These are phyloP conservation scores for Calephelis perditalis DNA, from an alignment of 2,888 invertebrate genomes.

Conservation along the genomic window DNA sequence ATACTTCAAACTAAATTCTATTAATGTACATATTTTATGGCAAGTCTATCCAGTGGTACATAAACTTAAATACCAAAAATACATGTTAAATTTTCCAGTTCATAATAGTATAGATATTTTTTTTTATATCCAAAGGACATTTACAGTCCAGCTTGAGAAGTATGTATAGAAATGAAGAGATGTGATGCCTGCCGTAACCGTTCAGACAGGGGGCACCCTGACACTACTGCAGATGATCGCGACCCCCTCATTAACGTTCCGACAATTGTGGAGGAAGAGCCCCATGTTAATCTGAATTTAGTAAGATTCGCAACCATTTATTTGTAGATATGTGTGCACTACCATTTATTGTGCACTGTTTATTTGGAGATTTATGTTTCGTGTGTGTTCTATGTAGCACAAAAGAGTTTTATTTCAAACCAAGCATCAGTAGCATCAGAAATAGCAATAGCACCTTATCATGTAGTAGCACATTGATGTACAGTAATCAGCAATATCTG, in stretches of 20 bases:
- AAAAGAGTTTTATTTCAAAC: too few species aligned
- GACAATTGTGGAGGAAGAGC: slow-evolving; percentile 55
- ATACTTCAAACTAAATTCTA: too few species aligned
- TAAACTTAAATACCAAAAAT: too few species aligned
- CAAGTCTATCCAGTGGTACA: too few species aligned
- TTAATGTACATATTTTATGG: too few species aligned
- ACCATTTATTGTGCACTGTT: slow-evolving; percentile 24
- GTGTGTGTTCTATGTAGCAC: slow-evolving; percentile 2
- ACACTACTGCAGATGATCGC: slow-evolving; percentile 45
- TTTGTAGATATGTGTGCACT: slow-evolving; percentile 34
- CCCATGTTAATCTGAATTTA: slow-evolving; percentile 55
- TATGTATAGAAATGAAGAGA: slow-evolving; percentile 74
- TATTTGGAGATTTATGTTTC: slow-evolving; percentile 6
- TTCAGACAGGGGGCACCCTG: slow-evolving; percentile 51
- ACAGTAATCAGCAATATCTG: too few species aligned
- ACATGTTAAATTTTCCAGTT: too few species aligned
- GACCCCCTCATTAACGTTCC: slow-evolving; percentile 61
- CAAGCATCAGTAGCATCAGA: too few species aligned
- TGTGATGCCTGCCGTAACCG: slow-evolving; percentile 61
- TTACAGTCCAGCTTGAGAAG: slow-evolving; percentile 64
- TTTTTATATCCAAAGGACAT: slow-evolving; percentile 44
- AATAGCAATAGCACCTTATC: too few species aligned
- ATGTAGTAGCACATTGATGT: too few species aligned
- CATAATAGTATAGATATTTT: slow-evolving; percentile 14
- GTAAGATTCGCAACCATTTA: slow-evolving; percentile 50